A percentile compares a stretch with the other conserved stretches of the same genome.
These are phyloP conservation scores for Myotis daubentonii DNA, from an alignment of 2,797 vertebrate species.

Conservation along the genomic window DNA sequence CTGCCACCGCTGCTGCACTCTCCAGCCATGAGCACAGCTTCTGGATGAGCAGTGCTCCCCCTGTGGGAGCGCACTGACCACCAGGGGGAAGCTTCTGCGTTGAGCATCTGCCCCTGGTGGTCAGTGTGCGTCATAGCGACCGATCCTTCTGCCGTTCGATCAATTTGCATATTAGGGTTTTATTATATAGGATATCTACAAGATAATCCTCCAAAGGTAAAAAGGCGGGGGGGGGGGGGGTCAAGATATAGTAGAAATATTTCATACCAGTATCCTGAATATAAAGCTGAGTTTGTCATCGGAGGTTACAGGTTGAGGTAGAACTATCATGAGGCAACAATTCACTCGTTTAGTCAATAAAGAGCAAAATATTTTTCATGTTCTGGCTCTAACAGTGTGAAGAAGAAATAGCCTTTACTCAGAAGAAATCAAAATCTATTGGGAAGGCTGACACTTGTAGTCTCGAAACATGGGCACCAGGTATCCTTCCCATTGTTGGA, in stretches of 20 bases:
- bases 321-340: neutral
- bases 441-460: neutral
- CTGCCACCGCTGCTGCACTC: too few species aligned
- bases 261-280: neutral
- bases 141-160: too few species aligned
- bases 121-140: too few species aligned
- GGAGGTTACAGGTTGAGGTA: neutral
- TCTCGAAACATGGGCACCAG: neutral
- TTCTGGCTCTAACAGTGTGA: neutral
- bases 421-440: neutral
- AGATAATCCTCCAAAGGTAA: neutral
- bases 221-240: neutral
- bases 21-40: too few species aligned
- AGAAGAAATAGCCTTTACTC: neutral
- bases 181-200: neutral
- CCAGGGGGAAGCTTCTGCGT: too few species aligned
- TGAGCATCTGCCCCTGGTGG: too few species aligned
- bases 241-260: neutral
- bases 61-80: too few species aligned
- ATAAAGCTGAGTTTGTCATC: constrained; percentile 12
- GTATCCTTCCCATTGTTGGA: neutral
- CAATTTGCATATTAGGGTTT: too few species aligned
- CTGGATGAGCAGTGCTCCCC: too few species aligned
- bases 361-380: constrained; percentile 2
- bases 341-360: neutral